A percentile compares a stretch with the other conserved stretches of the same genome.
Conservation (phyloP, 2,113 vertebrate genomes). For the Trachemys scripta region DNA sequence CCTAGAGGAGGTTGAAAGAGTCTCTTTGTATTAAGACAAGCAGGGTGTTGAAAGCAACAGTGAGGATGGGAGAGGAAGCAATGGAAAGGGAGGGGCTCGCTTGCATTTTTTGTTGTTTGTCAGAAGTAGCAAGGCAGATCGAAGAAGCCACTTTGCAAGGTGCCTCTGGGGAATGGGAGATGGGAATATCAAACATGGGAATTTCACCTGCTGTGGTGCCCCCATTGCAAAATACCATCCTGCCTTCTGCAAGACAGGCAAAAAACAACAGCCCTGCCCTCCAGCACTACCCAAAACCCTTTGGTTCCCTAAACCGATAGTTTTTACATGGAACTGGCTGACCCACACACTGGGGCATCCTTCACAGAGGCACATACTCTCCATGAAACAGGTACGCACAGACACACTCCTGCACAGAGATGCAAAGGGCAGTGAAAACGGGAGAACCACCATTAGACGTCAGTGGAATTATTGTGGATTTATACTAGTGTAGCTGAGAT, state of each 20-base stretch:
- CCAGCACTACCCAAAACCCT: background rate
- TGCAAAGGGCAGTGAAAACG: fast-evolving
- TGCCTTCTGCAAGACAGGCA: background rate
- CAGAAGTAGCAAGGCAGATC: background rate
- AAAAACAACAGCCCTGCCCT: background rate
- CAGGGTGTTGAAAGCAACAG: background rate
- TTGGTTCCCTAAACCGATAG: background rate
- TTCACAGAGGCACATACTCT: background rate
- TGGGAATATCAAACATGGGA: background rate
- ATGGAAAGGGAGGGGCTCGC: background rate
- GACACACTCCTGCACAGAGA: fast-evolving
- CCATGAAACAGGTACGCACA: fast-evolving
- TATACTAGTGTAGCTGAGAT: background rate
- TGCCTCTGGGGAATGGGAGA: background rate
- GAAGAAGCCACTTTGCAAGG: background rate
- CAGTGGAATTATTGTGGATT: background rate
- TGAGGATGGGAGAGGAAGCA: background rate
- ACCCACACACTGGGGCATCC: background rate
- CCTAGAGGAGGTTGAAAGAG: background rate
- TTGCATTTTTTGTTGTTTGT: conserved; percentile 21
- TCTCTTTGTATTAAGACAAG: background rate
- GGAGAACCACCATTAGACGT: background rate
- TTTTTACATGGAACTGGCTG: background rate
- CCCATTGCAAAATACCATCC: background rate
- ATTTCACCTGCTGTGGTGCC: background rate